phyloP scores from a whole-genome alignment of 2,888 invertebrate genomes.

The Urechis unicinctus region DNA sequence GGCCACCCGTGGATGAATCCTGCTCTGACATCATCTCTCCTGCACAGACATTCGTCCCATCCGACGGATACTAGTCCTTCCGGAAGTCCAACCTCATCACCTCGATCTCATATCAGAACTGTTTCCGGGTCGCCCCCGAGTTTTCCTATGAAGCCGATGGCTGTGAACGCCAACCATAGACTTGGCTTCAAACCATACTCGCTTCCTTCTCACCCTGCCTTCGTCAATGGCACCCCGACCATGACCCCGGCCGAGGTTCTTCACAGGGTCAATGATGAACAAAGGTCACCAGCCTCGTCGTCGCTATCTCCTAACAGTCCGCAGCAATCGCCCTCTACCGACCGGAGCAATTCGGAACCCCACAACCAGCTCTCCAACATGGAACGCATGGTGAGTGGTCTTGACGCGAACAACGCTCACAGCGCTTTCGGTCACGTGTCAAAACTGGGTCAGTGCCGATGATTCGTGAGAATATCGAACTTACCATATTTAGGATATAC shows the following conservation, averaged over 20 bases:
- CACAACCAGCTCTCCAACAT: conserved; percentile 78
- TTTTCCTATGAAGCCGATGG: conserved; percentile 1
- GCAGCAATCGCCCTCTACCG: conserved; percentile 5
- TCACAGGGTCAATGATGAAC: neutral
- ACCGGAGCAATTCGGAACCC: conserved; percentile 34
- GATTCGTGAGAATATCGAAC: no score
- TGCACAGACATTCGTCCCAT: neutral
- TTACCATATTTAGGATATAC: no score
- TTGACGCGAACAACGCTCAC: conserved; percentile 10
- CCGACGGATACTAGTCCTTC: conserved; percentile 1
- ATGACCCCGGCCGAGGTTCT: no score
- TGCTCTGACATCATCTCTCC: no score
- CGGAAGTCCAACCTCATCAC: conserved; percentile 3
- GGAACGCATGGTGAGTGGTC: conserved; percentile 93
- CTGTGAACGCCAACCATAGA: neutral
- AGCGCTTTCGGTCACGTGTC: neutral
- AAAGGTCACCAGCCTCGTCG: neutral
- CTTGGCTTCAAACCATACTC: neutral
- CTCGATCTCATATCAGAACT: conserved; percentile 1
- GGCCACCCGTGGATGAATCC: conserved; percentile 69
- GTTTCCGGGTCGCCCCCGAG: conserved; percentile 3
- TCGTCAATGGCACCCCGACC: no score
- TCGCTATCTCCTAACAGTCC: neutral
- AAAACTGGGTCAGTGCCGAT: neutral
- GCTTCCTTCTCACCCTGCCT: no score